A percentile compares a stretch with the other conserved stretches of the same genome.
Conservation (phyloP, 1,140 invertebrate genomes). For the Leptinotarsa texana region DNA sequence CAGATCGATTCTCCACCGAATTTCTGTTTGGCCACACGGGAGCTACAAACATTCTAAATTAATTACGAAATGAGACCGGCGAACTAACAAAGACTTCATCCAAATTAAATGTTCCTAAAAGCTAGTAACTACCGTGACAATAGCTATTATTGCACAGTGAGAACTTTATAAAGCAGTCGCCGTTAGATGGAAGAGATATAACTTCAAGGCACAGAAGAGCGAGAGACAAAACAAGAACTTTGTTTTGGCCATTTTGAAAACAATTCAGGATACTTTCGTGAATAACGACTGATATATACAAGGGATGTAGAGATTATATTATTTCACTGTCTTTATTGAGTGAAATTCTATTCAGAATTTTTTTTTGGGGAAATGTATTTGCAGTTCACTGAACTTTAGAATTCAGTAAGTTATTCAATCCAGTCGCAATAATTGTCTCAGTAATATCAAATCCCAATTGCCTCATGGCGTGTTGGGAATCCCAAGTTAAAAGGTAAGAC, state of each 20-base stretch:
- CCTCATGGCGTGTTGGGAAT: too few relatives aligned
- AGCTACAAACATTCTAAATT: slow-evolving; percentile 27
- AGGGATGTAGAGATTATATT: too few relatives aligned
- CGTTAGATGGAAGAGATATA: slow-evolving; percentile 13
- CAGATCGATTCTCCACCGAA: slow-evolving; percentile 19
- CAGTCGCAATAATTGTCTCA: too few relatives aligned
- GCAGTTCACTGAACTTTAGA: too few relatives aligned
- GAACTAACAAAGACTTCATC: slow-evolving; percentile 25
- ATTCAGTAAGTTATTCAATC: too few relatives aligned
- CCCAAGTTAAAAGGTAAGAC: too few relatives aligned
- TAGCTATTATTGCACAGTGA: slow-evolving; percentile 28
- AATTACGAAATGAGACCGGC: slow-evolving; percentile 22
- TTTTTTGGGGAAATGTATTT: too few relatives aligned
- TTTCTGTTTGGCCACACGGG: slow-evolving; percentile 27
- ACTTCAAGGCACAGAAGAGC: neutral
- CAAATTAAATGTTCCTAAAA: slow-evolving; percentile 30
- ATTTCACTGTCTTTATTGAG: too few relatives aligned
- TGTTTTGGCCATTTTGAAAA: slow-evolving; percentile 9
- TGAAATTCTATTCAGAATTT: too few relatives aligned
- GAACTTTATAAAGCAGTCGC: slow-evolving; percentile 27
- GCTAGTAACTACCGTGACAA: slow-evolving; percentile 30
- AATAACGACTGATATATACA: too few relatives aligned
- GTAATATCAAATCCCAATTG: too few relatives aligned
- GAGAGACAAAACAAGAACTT: slow-evolving; percentile 13
- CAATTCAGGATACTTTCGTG: neutral